These are phyloP conservation scores for Branchinecta lindahli DNA, from an alignment of 1,140 invertebrate species.

Conservation along the genomic window DNA sequence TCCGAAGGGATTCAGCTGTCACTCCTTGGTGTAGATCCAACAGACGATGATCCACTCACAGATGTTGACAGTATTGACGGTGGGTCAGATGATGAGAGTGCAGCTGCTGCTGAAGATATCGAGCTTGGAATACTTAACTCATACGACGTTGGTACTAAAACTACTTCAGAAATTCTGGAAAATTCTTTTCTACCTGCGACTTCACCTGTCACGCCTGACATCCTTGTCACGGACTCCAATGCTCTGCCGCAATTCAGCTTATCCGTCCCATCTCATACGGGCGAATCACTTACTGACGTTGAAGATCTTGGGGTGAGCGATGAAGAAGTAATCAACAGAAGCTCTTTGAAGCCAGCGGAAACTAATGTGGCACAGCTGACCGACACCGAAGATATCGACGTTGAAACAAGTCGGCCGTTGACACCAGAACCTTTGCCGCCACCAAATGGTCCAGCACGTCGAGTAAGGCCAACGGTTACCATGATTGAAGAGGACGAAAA, in stretches of 20 bases:
- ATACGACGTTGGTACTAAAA: background rate
- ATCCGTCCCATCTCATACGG: background rate
- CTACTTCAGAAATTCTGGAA: background rate
- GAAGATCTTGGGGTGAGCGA: slow-evolving; percentile 31
- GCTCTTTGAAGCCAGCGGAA: background rate
- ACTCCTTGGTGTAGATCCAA: slow-evolving; percentile 9
- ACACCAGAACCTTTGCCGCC: background rate
- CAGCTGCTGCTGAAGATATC: background rate
- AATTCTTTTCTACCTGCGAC: background rate
- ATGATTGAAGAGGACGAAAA: slow-evolving; percentile 19
- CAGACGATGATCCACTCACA: slow-evolving; percentile 14
- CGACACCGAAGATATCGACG: slow-evolving; percentile 19
- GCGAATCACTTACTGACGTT: slow-evolving; percentile 25
- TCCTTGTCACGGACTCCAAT: background rate
- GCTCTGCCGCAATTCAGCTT: background rate
- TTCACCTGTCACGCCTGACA: background rate
- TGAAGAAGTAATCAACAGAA: slow-evolving; percentile 24
- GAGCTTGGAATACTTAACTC: background rate
- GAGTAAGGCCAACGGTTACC: background rate
- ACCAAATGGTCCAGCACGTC: slow-evolving; percentile 13
- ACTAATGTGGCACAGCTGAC: slow-evolving; percentile 19
- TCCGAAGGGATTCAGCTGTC: background rate
- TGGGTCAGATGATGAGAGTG: background rate
- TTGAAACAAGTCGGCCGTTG: slow-evolving; percentile 11
- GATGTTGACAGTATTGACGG: slow-evolving; percentile 18